phyloP scores from a whole-genome alignment of 2,888 invertebrate species.

The Netelia virgata region DNA sequence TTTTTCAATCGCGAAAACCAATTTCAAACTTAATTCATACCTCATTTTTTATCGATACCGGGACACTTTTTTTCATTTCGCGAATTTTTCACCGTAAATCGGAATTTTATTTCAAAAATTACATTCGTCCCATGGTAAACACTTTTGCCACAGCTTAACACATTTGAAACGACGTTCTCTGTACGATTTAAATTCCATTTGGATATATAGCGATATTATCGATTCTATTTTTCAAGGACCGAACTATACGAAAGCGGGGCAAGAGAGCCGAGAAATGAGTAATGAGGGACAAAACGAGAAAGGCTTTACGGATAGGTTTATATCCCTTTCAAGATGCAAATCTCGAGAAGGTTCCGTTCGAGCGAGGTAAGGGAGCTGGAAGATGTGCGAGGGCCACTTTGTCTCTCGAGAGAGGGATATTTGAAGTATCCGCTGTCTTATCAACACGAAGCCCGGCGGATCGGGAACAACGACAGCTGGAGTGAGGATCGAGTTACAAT shows the following conservation, averaged over 20 bases:
- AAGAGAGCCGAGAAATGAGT: no score
- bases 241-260: no score
- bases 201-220: no score
- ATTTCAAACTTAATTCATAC: conserved; percentile 17
- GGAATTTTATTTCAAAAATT: no score
- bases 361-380: background rate
- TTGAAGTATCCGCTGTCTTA: conserved; percentile 73
- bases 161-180: background rate
- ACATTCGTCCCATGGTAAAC: no score
- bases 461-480: conserved; percentile 46
- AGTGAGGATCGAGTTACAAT: conserved; percentile 15
- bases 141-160: no score
- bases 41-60: conserved; percentile 13
- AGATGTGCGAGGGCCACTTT: conserved; percentile 8
- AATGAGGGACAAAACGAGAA: no score
- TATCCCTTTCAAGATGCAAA: conserved; percentile 49
- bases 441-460: conserved; percentile 70
- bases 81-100: background rate
- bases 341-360: conserved; percentile 7
- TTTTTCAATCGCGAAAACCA: conserved; percentile 16
- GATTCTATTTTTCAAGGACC: no score
- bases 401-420: conserved; percentile 49
- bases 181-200: background rate
- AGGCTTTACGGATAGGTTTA: conserved; percentile 4
- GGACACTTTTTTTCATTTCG: background rate